phyloP scores from a whole-genome alignment of 30 jellyfish, hydroid and myxozoan genomes.

The Clytia hemisphaerica region DNA sequence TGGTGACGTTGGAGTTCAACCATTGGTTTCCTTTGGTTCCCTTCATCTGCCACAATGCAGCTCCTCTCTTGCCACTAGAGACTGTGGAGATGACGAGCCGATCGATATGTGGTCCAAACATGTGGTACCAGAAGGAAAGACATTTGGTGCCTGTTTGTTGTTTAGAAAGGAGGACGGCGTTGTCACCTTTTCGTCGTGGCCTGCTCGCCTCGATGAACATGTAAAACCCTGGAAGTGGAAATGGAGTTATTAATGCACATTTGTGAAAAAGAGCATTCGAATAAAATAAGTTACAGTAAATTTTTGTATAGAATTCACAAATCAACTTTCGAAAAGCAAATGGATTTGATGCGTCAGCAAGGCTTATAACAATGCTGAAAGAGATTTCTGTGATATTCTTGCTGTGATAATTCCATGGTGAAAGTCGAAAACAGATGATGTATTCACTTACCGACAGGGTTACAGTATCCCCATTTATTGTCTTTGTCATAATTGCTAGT shows the following conservation, averaged over 20 bases:
- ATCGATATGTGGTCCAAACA: conserved; percentile 88
- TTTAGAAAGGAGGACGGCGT: conserved; percentile 57
- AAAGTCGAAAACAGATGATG: background rate
- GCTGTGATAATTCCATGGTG: too few species aligned
- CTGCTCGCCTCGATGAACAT: conserved; percentile 67
- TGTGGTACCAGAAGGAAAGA: conserved; percentile 69
- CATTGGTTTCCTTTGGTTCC: conserved; percentile 80
- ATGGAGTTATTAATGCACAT: background rate
- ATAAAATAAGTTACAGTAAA: too few species aligned
- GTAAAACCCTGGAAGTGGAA: conserved; percentile 46
- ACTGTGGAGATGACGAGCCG: conserved; percentile 43
- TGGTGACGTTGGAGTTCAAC: conserved; percentile 45
- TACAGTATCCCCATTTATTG: conserved; percentile 72
- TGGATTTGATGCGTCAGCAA: too few species aligned
- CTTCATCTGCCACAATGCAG: conserved; percentile 54
- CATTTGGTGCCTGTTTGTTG: conserved; percentile 52
- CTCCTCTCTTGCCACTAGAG: conserved; percentile 39
- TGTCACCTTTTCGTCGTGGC: conserved; percentile 65
- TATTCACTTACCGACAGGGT: conserved; percentile 58
- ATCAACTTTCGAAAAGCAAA: too few species aligned
- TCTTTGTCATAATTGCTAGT: conserved; percentile 60
- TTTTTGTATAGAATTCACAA: too few species aligned
- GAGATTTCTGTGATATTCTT: too few species aligned
- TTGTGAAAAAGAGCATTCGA: background rate
- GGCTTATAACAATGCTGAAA: too few species aligned